A percentile compares a stretch with the other conserved stretches of the same genome.
Conservation (phyloP, 1,140 invertebrate species). For the Penaeus chinensis region DNA sequence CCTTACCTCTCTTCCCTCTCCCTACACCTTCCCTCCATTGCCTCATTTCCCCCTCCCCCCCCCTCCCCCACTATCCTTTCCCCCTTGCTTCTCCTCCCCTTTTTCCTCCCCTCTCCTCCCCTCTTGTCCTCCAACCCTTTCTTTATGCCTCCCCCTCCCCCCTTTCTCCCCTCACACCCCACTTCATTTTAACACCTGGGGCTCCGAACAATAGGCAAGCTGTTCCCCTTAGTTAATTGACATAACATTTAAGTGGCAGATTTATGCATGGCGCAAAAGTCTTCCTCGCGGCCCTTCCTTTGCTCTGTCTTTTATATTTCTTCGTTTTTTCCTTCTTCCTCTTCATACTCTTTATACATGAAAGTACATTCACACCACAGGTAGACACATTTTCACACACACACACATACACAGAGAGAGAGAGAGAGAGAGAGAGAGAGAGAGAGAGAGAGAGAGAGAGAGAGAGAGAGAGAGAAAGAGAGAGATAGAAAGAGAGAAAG, state of each 20-base stretch:
- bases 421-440: too few species aligned
- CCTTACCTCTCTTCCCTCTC: constrained; percentile 3
- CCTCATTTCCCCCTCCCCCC: neutral
- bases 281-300: neutral
- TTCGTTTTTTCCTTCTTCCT: neutral
- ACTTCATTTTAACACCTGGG: neutral
- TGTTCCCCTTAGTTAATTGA: neutral
- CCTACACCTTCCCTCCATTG: neutral
- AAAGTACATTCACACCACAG: too few species aligned
- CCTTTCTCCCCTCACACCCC: neutral
- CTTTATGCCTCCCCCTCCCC: neutral
- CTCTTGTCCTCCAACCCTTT: neutral
- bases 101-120: neutral
- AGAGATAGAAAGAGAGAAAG: too few species aligned
- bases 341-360: neutral
- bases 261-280: neutral
- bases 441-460: too few species aligned
- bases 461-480: too few species aligned
- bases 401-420: too few species aligned
- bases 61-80: neutral
- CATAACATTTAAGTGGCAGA: neutral
- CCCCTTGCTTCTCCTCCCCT: neutral
- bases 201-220: neutral
- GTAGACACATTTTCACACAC: too few species aligned
- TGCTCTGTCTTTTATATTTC: neutral